Evolutionary conservation across 2,797 vertebrate genomes (phyloP), one percentile per base, ranked within the genome.

Genomic region (Brachyrhaphis roseni): DNA sequence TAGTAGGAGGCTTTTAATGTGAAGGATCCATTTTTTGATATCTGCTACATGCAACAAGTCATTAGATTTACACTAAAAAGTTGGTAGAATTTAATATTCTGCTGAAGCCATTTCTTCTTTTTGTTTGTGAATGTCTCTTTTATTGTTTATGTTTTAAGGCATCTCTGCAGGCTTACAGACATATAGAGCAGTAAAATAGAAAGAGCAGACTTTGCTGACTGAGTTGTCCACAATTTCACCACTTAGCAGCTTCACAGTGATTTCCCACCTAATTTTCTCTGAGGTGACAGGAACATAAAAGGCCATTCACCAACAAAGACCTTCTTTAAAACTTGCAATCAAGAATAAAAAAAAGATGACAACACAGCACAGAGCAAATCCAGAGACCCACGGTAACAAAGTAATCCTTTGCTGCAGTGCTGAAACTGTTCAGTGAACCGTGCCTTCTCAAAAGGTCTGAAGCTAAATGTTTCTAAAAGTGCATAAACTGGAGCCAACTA

Each of bases 211-310:
- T 47, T 62, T 39, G 76, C 82, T 75, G 72, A 75, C 64, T 36
- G 28, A 5, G 72, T 26, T 77, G 79, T 85, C 78, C 59, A 49
- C 28, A 4, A 6, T 45, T 64, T 79, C 18, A 16, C 81, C 26
- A 66, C 71, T 77, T 76, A 66, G 75, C 11, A 75, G 78, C 74
- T 28, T 59, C 72, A 82, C 74, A 74, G 72, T 86, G 80, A 90
- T 84, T 89, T 84, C 55, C 76, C 57, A 76, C 72, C 57, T 85
- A 70, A 72, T 80, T 82, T 77, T 74, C 62, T 79, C 62, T 16
- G 28, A 53, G 16, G 51, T 45, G 36, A 72, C 16, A 62, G 64
- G 72, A 36, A 71, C 73, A 47, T 45, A 68, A 79, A 84, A 76
- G 36, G n/a, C 62, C 1, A 23, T 76, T 83, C 8, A 59, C 53